Base-by-base conservation (phyloP, 1,140 invertebrate genomes). In the Antheraea mylitta region DNA sequence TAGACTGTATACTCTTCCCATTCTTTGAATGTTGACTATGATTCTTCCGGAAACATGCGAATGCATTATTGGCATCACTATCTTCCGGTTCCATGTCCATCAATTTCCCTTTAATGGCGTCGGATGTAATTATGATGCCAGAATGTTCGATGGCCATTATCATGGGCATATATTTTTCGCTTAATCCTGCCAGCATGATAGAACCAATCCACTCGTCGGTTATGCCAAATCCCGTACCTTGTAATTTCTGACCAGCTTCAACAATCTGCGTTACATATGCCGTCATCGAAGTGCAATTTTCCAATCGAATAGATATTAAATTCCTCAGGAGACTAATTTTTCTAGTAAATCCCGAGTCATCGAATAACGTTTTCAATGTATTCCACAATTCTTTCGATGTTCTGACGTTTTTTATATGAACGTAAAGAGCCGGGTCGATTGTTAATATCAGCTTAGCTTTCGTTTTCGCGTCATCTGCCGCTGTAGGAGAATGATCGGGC, bases 171-270 rank as follows among this genome's bases (percentile, higher is more conserved):
- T 66, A 90, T 65, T 75, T 72, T 61, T 86, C 78, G 8, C 83
- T 63, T 38, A 89, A 76, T 19, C 86, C 88, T 0, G 84, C 80
- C 30, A 89, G 68, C 13, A 90, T 36, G 13, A 88, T 66, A 5
- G 78, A 69, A 18, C 78, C 85, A 18, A 87, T 74, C 82, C 79
- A 87, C 62, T 91, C 80, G 48, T 88, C 85, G 48, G n/a, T n/a
- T n/a, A n/a, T n/a, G n/a, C n/a, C n/a, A n/a, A n/a, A n/a, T n/a
- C n/a, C n/a, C n/a, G n/a, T 77, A 58, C 70, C 78, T 76, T 18
- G 74, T 74, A 60, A 76, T 79, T 53, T 74, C 67, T 66, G 64
- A 18, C 66, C 30, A n/a, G 74, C 70, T 36, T 76, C 74, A 5
- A 71, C 61, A 10, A 76, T 68, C 53, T 76, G 67, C 74, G 74